Evolutionary conservation across 2,113 vertebrate genomes (phyloP), one percentile per base, ranked within the genome.

Genomic region (Nicator chloris): DNA sequence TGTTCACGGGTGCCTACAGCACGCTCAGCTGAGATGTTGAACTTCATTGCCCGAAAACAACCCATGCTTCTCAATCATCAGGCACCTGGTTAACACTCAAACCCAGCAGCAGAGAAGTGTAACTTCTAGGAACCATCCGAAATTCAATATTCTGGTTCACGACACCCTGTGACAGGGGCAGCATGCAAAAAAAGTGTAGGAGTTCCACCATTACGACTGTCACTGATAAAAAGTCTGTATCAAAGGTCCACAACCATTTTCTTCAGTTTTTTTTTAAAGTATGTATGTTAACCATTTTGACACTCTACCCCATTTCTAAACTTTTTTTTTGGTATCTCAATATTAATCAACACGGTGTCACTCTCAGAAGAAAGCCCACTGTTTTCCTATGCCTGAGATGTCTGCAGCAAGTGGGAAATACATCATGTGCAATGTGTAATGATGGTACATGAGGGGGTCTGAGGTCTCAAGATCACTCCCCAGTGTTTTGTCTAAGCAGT

Each of bases 401-500:
- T 56, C 72, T 80, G 80, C 77, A 91, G 85, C 65, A 84, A 91
- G 95, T 87, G 60, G 54, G 79, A 51, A 93, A 88, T 96, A 92
- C n/a, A 49, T 66, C 90, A 97, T 92, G 90, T 81, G 88, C 76
- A 44, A 93, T 86, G 95, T 86, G 85, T 93, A 92, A 79, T 61
- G 93, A 96, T 95, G 96, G 86, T 73, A 93, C 65, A 87, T 95
- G 86, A 95, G 77, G 50, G 80, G 50, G 80, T 57, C 83, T 93
- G 88, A 94, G 78, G 84, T 96, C 94, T 96, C 54, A 51, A 82
- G 86, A 81, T 94, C 97, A 95, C 92, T 97, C 83, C 95, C 96
- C 96, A 72, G 89, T 93, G 89, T 96, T 97, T 97, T 28, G 22
- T 85, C 96, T 97, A 93, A 97, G 98, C 98, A 92, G 96, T 95